Percentiles rank a stretch among this genome's conserved stretches.
phyloP scores from a whole-genome alignment of 2,113 vertebrate species.

The Machaerirhynchus nigripectus region DNA sequence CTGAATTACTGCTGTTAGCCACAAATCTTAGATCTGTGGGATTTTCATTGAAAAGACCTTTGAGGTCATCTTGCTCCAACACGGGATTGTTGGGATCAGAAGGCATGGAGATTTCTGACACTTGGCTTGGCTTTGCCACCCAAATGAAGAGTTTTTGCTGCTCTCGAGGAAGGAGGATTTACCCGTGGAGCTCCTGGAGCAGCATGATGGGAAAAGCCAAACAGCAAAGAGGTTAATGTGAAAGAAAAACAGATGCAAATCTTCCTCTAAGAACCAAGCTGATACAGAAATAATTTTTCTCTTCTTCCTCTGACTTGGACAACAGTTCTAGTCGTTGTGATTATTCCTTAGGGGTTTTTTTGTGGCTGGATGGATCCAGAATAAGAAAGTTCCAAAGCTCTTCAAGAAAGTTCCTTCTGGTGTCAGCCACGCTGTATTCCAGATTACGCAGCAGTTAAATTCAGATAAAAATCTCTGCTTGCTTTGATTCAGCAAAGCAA shows the following conservation, averaged over 20 bases:
- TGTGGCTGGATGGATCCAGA: neutral
- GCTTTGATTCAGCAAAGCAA: constrained; percentile 57
- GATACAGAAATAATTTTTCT: neutral
- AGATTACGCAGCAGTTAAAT: constrained; percentile 24
- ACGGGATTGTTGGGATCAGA: neutral
- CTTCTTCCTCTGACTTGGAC: neutral
- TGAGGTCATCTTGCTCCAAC: neutral
- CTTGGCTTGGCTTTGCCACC: neutral
- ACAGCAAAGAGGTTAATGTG: neutral
- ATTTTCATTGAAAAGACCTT: neutral
- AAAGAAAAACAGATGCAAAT: neutral
- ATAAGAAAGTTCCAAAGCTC: neutral
- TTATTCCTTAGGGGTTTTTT: neutral
- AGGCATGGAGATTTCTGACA: neutral
- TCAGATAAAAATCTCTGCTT: constrained; percentile 52
- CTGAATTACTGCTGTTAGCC: neutral
- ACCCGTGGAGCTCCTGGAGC: neutral
- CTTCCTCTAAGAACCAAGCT: neutral
- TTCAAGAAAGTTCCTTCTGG: neutral
- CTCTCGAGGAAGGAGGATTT: neutral
- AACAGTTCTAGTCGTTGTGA: neutral
- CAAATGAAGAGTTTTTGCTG: neutral
- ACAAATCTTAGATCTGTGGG: neutral
- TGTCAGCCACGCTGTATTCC: neutral
- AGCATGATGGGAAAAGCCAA: neutral